Conservation (phyloP, 2,113 vertebrate species). For the Chaenocephalus aceratus region DNA sequence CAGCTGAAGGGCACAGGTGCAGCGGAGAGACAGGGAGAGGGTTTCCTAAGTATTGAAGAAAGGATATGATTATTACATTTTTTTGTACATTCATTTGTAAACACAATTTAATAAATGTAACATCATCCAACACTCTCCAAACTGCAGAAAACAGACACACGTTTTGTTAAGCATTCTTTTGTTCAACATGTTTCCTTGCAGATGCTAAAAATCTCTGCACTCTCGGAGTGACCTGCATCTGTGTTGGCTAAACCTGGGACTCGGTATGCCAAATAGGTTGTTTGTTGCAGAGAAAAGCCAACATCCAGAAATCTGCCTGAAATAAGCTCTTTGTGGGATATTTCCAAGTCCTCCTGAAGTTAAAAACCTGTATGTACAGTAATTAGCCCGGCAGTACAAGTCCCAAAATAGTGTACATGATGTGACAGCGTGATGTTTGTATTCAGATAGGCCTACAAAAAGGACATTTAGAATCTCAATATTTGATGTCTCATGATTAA, state of each 20-base stretch:
- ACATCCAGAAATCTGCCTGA: constrained; percentile 31
- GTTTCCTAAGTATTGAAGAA: constrained; percentile 21
- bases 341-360: constrained; percentile 5
- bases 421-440: background rate
- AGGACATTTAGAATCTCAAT: background rate
- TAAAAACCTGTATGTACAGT: background rate
- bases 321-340: constrained; percentile 38
- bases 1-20: constrained; percentile 75
- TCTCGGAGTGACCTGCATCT: constrained; percentile 37
- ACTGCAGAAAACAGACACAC: background rate
- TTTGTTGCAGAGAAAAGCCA: constrained; percentile 28
- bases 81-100: constrained; percentile 14
- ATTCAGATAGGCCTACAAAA: background rate
- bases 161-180: background rate
- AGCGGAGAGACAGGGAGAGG: constrained; percentile 41
- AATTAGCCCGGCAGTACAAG: constrained; percentile 11
- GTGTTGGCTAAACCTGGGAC: constrained; percentile 30
- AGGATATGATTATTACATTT: constrained; percentile 32
- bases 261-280: constrained; percentile 18
- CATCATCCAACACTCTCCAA: background rate
- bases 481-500: constrained; percentile 7
- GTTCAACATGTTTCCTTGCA: background rate
- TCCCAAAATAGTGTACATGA: background rate
- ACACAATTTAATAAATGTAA: constrained; percentile 20
- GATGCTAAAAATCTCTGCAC: constrained; percentile 12